Percentiles rank a stretch among this genome's conserved stretches.
These are phyloP conservation scores for Trissolcus japonicus DNA, from an alignment of 2,888 invertebrate genomes.

Conservation along the genomic window DNA sequence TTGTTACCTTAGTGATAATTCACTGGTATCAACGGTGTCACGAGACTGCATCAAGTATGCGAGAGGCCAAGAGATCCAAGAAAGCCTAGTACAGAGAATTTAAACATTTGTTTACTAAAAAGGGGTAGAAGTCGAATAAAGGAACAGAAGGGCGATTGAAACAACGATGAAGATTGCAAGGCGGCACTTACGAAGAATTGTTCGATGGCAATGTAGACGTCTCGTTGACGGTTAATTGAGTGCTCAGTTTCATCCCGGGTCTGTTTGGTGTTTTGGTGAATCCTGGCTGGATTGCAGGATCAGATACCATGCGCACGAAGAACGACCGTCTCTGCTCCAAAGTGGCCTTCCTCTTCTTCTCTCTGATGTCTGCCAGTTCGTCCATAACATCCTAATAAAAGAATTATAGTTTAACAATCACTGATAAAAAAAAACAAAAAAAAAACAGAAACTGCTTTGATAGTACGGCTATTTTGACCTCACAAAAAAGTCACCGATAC, in stretches of 20 bases:
- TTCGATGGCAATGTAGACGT: slow-evolving; percentile 65
- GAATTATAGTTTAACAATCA: background rate
- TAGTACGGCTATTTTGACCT: no score
- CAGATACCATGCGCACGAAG: slow-evolving; percentile 98
- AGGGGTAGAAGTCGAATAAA: no score
- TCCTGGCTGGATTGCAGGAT: slow-evolving; percentile 87
- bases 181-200: slow-evolving; percentile 60
- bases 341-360: slow-evolving; percentile 86
- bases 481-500: no score
- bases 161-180: no score
- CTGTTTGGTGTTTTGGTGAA: slow-evolving; percentile 74
- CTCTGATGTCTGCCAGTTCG: slow-evolving; percentile 84
- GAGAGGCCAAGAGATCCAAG: slow-evolving; percentile 95
- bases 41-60: slow-evolving; percentile 91
- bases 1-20: slow-evolving; percentile 86
- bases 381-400: slow-evolving; percentile 80
- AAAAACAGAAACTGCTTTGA: no score
- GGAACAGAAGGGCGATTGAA: no score
- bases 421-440: no score
- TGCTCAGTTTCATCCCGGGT: slow-evolving; percentile 69
- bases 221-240: slow-evolving; percentile 71
- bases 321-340: slow-evolving; percentile 95
- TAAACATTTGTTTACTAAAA: background rate
- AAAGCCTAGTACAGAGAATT: slow-evolving; percentile 79
- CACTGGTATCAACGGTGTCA: slow-evolving; percentile 81